phyloP scores from a whole-genome alignment of 2,113 vertebrate species.

The Malurus melanocephalus region DNA sequence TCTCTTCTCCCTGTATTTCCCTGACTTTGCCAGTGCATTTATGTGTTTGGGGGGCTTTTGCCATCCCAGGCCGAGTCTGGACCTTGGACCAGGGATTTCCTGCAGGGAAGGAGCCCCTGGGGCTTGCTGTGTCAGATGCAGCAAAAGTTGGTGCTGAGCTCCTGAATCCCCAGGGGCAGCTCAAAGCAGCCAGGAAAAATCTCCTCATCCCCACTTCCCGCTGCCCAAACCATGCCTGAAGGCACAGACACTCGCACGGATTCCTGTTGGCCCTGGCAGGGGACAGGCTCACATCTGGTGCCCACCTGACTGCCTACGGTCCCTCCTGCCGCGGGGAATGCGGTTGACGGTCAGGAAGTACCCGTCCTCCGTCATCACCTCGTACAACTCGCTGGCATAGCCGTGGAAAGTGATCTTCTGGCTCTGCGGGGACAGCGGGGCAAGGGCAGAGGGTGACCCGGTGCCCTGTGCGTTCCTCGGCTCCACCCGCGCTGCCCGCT shows the following conservation, averaged over 20 bases:
- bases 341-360: conserved; percentile 15
- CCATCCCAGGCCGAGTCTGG: neutral
- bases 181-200: neutral
- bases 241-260: neutral
- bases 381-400: neutral
- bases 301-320: neutral
- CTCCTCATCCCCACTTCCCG: neutral
- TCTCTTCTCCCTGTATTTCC: neutral
- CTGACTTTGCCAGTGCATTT: neutral
- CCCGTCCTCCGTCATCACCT: neutral
- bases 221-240: neutral
- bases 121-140: neutral
- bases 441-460: neutral
- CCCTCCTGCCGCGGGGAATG: neutral
- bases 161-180: neutral
- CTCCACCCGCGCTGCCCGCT: fast-evolving
- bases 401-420: neutral
- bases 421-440: neutral
- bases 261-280: neutral
- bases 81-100: neutral
- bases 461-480: neutral
- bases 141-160: neutral
- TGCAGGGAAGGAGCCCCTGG: neutral
- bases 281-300: neutral
- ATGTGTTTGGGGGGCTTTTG: neutral